phyloP scores from a whole-genome alignment of 1,140 invertebrate species.

The Bathynomus jamesi region DNA sequence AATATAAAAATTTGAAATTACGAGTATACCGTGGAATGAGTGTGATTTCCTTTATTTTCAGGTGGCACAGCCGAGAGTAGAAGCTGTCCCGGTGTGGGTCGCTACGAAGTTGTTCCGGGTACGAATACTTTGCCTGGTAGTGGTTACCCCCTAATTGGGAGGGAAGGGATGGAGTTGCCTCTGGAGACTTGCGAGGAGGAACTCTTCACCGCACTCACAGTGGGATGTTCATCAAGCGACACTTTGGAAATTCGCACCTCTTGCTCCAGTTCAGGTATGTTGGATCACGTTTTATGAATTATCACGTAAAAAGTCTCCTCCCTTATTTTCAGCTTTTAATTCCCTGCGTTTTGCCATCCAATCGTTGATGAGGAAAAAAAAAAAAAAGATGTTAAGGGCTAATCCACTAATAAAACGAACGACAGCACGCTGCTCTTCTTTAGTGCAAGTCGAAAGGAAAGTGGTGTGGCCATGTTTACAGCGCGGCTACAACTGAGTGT shows the following conservation, averaged over 20 bases:
- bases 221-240: conserved; percentile 22
- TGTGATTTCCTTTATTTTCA: neutral
- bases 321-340: no score
- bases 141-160: neutral
- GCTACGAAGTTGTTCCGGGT: conserved; percentile 13
- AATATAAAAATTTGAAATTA: no score
- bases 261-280: conserved; percentile 15
- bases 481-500: no score
- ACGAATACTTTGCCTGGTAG: neutral
- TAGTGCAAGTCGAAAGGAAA: no score
- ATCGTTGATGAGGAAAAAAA: no score
- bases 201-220: conserved; percentile 21
- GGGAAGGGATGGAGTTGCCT: neutral
- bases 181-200: conserved; percentile 5
- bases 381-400: no score
- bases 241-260: conserved; percentile 25
- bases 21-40: no score
- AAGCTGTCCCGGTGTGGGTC: conserved; percentile 13
- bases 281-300: neutral
- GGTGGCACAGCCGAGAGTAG: conserved; percentile 9
- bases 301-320: no score
- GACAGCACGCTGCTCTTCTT: no score
- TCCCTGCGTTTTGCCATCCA: no score
- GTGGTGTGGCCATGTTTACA: no score
- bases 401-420: no score